Evolutionary conservation across 2,797 vertebrate species (phyloP), one percentile per base, ranked within the genome.

Genomic region (Ptychobarbus kaznakovi): DNA sequence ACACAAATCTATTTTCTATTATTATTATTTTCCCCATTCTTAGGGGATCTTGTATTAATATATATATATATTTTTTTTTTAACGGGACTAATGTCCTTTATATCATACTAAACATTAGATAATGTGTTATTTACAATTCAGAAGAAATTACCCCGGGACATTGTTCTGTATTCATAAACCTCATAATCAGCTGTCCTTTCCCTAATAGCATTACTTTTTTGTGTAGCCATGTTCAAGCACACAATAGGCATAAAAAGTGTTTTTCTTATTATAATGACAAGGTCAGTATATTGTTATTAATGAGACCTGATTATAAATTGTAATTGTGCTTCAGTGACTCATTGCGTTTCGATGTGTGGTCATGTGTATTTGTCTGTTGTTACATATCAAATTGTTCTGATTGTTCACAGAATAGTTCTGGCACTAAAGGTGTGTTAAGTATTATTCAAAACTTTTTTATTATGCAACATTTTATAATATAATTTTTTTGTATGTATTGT

Each of bases 111-210:
- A 78, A 32, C 66, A 53, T 69, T 22, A 38, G 35, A 44, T 78
- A 72, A 72, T 49, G 28, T 61, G 11, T 68, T 82, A 85, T 85
- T 80, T 82, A 73, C 58, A 35, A 80, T 82, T 88, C 35, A 68
- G 12, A 66, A 79, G 10, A 28, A 61, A 18, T 79, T 28, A 79
- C 66, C 46, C 15, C 16, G 25, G 81, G 56, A 82, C 79, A n/a
- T 20, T 66, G 25, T 51, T 20, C 8, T 80, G 42, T 85, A 63
- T 44, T 35, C 20, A 63, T 70, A 32, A 38, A 56, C 28, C 16
- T 42, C 11, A 81, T 46, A 46, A 81, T 61, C 49, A 72, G 49
- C 42, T 63, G 38, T 46, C 42, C 28, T 76, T 66, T 70, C 28
- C 15, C 8, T 75, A 38, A 83, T 69, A 32, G 66, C 13, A 25